Base-by-base conservation (phyloP, 2,888 invertebrate species). In the Lycophotia porphyrea region DNA sequence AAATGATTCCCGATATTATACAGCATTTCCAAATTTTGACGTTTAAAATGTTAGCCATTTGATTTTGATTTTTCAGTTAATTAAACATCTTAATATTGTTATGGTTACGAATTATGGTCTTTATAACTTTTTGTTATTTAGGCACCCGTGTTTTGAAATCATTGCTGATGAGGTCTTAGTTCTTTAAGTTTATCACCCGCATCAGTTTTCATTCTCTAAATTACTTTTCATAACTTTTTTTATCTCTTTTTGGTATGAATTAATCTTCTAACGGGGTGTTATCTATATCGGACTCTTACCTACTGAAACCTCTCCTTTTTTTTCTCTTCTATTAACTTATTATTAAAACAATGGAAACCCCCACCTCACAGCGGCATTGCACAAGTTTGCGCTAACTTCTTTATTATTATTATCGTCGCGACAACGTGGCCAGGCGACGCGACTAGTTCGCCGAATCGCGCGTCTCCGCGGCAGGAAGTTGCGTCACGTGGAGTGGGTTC, bases 401-500 rank as follows among this genome's bases (percentile, higher is more conserved):
- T 61, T 89, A 90, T 89, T 89, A 89, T 88, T 88, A 89, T 86
- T 80, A 82, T 63, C 69, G 79, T 61, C 78, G 85, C 74, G 77
- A 66, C 83, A 67, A 67, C 71, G 73, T 69, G 76, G 78, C 52
- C 49, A 55, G 74, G 71, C 74, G 63, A 60, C 73, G 72, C 78
- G 81, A n/a, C 61, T 55, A 49, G 68, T 90, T 89, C 90, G 84
- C 81, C 85, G 89, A 88, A 90, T 44, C 88, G 85, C 86, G 84
- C 88, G 82, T 84, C 88, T 87, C 87, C 84, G 75, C 88, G 85
- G 88, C 90, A 91, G 92, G 92, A 92, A 89, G 87, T 80, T 67
- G 65, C 71, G 70, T 81, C 82, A 89, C 90, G 91, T 89, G 90
- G 84, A 60, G 68, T 73, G 90, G 84, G 83, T 84, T 78, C 81